Conservation (phyloP, 1,140 invertebrate genomes). For the Portunus trituberculatus region DNA sequence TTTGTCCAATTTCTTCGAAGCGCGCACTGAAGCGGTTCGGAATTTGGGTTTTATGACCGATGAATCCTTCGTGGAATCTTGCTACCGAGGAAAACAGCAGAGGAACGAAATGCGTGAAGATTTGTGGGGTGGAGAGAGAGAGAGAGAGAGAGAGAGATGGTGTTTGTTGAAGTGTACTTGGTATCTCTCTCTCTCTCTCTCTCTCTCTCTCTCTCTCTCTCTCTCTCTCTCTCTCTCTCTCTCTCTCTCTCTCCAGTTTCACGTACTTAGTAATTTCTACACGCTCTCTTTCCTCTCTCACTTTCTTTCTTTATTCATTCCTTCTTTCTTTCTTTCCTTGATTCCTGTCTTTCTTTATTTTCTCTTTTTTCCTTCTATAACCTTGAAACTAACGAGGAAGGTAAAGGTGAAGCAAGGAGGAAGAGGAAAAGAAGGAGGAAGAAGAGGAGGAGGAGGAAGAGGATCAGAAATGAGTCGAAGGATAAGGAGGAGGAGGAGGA, state of each 20-base stretch:
- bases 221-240: slow-evolving; percentile 52
- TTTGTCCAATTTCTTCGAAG: too few relatives aligned
- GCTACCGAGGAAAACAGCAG: not conserved
- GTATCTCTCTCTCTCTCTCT: not conserved
- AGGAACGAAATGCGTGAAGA: not conserved
- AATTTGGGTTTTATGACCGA: too few relatives aligned
- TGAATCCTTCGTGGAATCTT: too few relatives aligned
- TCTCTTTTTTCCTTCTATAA: not conserved
- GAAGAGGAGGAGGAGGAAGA: too few relatives aligned
- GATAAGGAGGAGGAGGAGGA: too few relatives aligned
- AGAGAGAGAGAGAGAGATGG: not conserved
- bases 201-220: not conserved
- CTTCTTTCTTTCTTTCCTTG: not conserved
- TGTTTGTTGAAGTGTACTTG: too few relatives aligned
- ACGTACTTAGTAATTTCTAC: not conserved
- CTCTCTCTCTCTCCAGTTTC: not conserved
- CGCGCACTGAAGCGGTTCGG: too few relatives aligned
- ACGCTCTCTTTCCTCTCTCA: not conserved
- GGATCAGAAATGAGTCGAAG: too few relatives aligned
- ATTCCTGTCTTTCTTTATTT: not conserved
- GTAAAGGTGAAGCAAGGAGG: too few relatives aligned
- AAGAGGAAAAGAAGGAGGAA: too few relatives aligned
- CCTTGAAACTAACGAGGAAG: too few relatives aligned
- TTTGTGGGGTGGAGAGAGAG: not conserved
- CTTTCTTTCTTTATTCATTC: not conserved